Percentiles rank a stretch among this genome's conserved stretches.
These are phyloP conservation scores for Ganaspis sp. DNA, from an alignment of 1,140 invertebrate species.

Conservation along the genomic window DNA sequence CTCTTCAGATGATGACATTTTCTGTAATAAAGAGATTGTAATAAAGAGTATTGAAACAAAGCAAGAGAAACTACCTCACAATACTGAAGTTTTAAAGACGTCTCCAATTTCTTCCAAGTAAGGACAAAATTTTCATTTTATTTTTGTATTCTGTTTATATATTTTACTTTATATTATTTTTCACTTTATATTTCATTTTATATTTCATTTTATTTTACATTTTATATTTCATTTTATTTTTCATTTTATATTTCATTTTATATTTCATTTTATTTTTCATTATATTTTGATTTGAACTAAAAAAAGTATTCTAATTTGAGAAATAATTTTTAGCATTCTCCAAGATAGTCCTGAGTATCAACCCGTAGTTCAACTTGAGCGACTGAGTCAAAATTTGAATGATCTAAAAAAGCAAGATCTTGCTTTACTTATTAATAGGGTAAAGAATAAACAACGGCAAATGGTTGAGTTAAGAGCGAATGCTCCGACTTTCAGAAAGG, in stretches of 20 bases:
- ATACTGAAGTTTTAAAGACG: background rate
- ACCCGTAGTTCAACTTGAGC: background rate
- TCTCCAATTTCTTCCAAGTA: background rate
- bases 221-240: background rate
- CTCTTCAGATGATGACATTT: background rate
- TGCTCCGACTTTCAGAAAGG: background rate
- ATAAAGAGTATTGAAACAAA: background rate
- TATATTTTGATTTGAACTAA: too few species aligned
- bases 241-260: too few species aligned
- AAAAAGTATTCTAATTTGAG: background rate
- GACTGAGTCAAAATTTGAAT: background rate
- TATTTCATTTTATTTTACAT: background rate
- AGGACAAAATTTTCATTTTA: background rate
- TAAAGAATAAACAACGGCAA: background rate
- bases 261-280: too few species aligned
- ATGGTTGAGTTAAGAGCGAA: background rate
- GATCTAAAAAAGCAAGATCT: background rate
- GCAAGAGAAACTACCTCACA: background rate
- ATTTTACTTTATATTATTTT: too few species aligned
- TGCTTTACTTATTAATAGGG: background rate
- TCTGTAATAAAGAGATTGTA: background rate
- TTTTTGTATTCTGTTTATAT: too few species aligned
- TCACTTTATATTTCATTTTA: background rate
- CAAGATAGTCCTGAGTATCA: slow-evolving; percentile 6
- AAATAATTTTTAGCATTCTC: background rate